Base-by-base conservation (phyloP, 1,140 invertebrate species). In the Drosophila kanapiae region DNA sequence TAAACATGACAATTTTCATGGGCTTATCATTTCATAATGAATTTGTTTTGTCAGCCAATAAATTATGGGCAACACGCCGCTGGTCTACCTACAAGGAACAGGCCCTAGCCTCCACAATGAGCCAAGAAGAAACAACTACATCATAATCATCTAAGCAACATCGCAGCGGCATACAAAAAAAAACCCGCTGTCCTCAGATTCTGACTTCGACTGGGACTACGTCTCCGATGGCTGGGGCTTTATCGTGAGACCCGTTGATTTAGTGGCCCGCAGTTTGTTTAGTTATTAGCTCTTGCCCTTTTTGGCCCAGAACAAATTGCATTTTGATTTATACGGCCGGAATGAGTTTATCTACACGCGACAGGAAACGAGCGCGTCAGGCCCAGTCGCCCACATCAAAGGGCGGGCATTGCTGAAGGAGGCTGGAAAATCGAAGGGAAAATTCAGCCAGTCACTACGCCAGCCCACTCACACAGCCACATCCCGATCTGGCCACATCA, bases 21-120 rank as follows among this genome's bases (percentile, higher is more conserved):
- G 68, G 53, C 81, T 91, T 90, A 90, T 90, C 85, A 90, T 91
- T 85, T 82, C 78, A 85, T 85, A 90, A 90, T 90, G 85, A 90
- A 90, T 90, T 90, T 90, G 86, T 90, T 90, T 90, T 90, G 85
- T 90, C 85, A 90, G 85, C 86, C 75, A 85, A 90, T 90, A 90
- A 90, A 90, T 90, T 85, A 90, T 85, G 78, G 80, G 56, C 78
- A 88, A 81, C 84, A 88, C 81, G 85, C 69, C 48, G 63, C 10
- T 27, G 63, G 63, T 88, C 78, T 48, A 58, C 62, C 63, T 80
- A 69, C 70, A 54, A 62, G 37, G 23, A 4, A 18, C 31, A 62
- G 16, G 8, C 38, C 37, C 64, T 49, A 35, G 56, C 60, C 35
- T 61, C 63, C 57, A 37, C 23, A 23, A 23, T 23, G 23, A 23